phyloP scores from a whole-genome alignment of 1,140 invertebrate genomes.

The Chelonus insularis region DNA sequence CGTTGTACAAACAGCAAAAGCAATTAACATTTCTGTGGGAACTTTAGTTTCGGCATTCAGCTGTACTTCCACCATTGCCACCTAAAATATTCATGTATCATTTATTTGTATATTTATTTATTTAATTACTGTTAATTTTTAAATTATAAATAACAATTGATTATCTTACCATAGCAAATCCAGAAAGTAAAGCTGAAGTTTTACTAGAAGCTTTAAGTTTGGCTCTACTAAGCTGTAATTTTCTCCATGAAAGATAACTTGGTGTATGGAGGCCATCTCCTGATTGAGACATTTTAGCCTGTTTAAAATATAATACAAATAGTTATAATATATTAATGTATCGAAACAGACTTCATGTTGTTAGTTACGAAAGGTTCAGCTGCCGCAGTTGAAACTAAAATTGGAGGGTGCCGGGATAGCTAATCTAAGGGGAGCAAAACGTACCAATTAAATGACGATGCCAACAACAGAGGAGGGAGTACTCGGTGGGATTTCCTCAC shows the following conservation, averaged over 20 bases:
- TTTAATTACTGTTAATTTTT: too few relatives aligned
- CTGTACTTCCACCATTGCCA: constrained; percentile 96
- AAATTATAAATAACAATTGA: too few relatives aligned
- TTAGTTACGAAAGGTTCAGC: neutral
- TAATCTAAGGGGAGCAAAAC: constrained; percentile 38
- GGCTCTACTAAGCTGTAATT: constrained; percentile 87
- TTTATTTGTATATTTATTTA: neutral
- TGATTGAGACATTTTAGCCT: constrained; percentile 68
- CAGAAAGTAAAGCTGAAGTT: constrained; percentile 93
- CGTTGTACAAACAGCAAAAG: constrained; percentile 94
- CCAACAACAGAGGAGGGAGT: constrained; percentile 45
- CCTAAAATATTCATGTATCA: constrained; percentile 61
- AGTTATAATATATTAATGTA: constrained; percentile 6
- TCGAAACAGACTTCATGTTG: neutral
- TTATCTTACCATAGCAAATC: constrained; percentile 78
- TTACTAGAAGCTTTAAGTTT: constrained; percentile 97
- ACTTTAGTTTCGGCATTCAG: constrained; percentile 74
- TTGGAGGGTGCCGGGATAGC: neutral
- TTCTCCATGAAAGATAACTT: constrained; percentile 85
- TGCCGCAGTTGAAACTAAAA: neutral
- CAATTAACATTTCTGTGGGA: constrained; percentile 81
- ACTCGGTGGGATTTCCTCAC: constrained; percentile 51
- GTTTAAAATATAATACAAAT: constrained; percentile 19
- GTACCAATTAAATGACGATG: constrained; percentile 44
- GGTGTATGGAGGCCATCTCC: constrained; percentile 80